Percentiles rank a stretch among this genome's conserved stretches.
These are phyloP conservation scores for Ostrea denselamellosa DNA, from an alignment of 1,140 invertebrate species.

Conservation along the genomic window DNA sequence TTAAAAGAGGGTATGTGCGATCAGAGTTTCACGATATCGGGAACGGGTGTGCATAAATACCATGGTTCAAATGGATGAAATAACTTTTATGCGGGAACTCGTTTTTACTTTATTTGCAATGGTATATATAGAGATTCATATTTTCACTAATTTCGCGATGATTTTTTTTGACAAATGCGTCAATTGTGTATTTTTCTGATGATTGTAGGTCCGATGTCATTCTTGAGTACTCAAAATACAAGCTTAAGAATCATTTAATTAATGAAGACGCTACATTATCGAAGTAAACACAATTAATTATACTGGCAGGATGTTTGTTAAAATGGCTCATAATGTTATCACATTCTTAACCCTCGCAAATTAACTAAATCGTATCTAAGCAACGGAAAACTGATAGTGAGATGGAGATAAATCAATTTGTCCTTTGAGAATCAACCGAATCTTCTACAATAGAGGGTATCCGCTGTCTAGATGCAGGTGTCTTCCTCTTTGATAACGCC, in stretches of 20 bases:
- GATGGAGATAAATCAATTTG: neutral
- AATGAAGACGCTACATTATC: neutral
- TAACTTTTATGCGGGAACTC: too few relatives aligned
- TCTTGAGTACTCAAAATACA: neutral
- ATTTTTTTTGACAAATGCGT: too few relatives aligned
- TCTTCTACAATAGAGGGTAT: neutral
- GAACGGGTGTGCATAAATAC: too few relatives aligned
- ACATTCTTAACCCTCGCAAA: neutral
- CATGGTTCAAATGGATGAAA: too few relatives aligned
- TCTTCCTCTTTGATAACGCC: neutral
- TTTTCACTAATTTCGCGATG: too few relatives aligned
- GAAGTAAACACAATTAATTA: conserved; percentile 23
- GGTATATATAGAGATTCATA: too few relatives aligned
- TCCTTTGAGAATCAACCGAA: neutral
- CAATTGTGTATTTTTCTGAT: too few relatives aligned
- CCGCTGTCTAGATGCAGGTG: neutral
- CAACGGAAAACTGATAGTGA: neutral
- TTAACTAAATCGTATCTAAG: neutral
- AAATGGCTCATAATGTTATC: neutral
- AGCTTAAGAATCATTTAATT: neutral
- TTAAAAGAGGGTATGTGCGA: too few relatives aligned
- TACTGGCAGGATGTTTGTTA: conserved; percentile 7
- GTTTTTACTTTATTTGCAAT: too few relatives aligned
- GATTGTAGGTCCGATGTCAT: too few relatives aligned
- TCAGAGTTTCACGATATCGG: too few relatives aligned